Evolutionary conservation across 1,140 invertebrate species (phyloP).

Genomic region (Drosophila fuyamai): DNA sequence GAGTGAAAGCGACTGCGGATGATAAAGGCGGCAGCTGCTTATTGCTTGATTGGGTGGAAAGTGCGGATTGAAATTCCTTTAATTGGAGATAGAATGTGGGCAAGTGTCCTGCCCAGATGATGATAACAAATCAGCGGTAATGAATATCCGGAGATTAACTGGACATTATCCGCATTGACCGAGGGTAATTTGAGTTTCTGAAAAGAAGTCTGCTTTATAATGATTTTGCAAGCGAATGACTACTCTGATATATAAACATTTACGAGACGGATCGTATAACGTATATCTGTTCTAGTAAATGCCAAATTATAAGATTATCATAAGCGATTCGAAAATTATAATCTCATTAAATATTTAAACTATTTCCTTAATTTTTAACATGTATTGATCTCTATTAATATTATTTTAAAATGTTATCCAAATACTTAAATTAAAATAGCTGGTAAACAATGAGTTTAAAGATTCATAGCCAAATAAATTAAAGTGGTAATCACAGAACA

Average conservation of each 20-base stretch:
- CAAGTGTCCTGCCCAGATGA: slow-evolving; percentile 27
- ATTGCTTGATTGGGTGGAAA: slow-evolving; percentile 33
- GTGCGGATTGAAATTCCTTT: slow-evolving; percentile 30
- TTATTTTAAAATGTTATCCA: too few relatives aligned
- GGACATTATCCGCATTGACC: slow-evolving; percentile 12
- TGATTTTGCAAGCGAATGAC: background rate
- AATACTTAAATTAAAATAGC: too few relatives aligned
- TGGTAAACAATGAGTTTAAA: too few relatives aligned
- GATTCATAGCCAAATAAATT: too few relatives aligned
- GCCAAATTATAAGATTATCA: too few relatives aligned
- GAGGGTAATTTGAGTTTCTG: slow-evolving; percentile 4
- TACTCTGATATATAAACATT: too few relatives aligned
- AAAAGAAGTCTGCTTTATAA: background rate
- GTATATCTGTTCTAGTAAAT: too few relatives aligned
- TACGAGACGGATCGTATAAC: too few relatives aligned
- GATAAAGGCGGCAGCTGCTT: slow-evolving; percentile 15
- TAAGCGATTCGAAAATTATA: too few relatives aligned
- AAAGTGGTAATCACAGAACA: background rate
- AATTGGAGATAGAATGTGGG: slow-evolving; percentile 47
- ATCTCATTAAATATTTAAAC: too few relatives aligned
- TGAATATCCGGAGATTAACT: slow-evolving; percentile 22
- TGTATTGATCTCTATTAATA: too few relatives aligned
- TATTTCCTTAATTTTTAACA: too few relatives aligned
- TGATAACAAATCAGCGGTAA: slow-evolving; percentile 37
- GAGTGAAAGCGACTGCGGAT: slow-evolving; percentile 63